Base-by-base conservation (phyloP, 2,888 invertebrate genomes). In the Apoderus coryli region DNA sequence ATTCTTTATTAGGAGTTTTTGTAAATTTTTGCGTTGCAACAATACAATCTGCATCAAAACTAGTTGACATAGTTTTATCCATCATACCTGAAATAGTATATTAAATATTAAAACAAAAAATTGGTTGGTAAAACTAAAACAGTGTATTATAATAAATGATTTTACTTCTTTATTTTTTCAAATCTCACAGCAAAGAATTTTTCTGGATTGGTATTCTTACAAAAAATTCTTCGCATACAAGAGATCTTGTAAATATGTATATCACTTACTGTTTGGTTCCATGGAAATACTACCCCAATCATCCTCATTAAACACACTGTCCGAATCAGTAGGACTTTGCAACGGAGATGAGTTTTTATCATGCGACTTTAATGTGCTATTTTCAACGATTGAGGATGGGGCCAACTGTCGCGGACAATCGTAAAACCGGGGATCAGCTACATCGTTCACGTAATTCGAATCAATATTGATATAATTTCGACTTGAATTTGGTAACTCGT, bases 301-400 rank as follows among this genome's bases (percentile, higher is more conserved):
- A 39, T 76, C 76, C 44, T 76, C 76, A 4, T 73, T 74, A 40
- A 75, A 73, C 3, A 75, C 72, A 45, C 71, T 73, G 43, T 70
- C 69, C 0, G 65, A 65, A 49, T 74, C 54, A 0, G 74, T 73
- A n/a, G 71, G 72, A 36, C 74, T 75, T 25, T 67, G 67, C 31
- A 67, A 56, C 11, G 68, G 65, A 4, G 69, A 65, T 4, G 6
- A 7, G 6, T 19, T n/a, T 19, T 19, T 19, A 7, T 22, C 19
- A 9, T 29, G 4, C 4, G 3, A 25, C 12, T 25, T 7, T 10
- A n/a, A 10, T 27, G 15, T 4, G 10, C 28, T 16, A n/a, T 7
- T 13, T 29, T 16, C 3, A n/a, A 25, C 11, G 19, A 9, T 27
- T 30, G 26, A 29, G 4, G 38, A 35, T 1, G 48, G 46, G 11